These are phyloP conservation scores for Erinaceus europaeus DNA, from an alignment of 2,113 vertebrate genomes.

Conservation along the genomic window DNA sequence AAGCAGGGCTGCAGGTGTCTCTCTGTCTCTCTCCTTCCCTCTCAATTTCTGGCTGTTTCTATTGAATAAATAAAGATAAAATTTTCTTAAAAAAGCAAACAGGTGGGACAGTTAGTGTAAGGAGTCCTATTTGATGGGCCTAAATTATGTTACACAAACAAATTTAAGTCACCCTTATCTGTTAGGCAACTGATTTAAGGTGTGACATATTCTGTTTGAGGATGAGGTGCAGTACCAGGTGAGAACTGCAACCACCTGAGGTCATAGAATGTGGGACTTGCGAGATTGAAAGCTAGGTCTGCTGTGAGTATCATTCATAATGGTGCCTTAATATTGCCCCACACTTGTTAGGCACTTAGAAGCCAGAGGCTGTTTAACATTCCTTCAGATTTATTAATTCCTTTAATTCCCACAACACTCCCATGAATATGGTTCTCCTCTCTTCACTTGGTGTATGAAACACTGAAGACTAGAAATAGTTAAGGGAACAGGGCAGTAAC, in stretches of 20 bases:
- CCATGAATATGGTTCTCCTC: neutral
- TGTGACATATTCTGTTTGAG: slow-evolving; percentile 43
- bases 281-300: slow-evolving; percentile 53
- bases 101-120: neutral
- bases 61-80: too few species aligned
- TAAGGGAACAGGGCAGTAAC: too few species aligned
- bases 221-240: slow-evolving; percentile 15
- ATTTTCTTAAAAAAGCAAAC: too few species aligned
- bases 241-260: slow-evolving; percentile 41
- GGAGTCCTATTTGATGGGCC: neutral
- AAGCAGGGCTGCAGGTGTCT: neutral
- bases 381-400: slow-evolving; percentile 31
- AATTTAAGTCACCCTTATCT: neutral
- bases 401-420: neutral
- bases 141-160: neutral
- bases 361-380: slow-evolving; percentile 22
- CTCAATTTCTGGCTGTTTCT: too few species aligned
- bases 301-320: slow-evolving; percentile 55
- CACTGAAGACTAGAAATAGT: neutral
- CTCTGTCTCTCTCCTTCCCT: too few species aligned
- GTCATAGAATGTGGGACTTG: neutral
- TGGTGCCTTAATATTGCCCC: slow-evolving; percentile 6
- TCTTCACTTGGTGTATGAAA: slow-evolving; percentile 4
- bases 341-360: neutral
- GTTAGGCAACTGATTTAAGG: slow-evolving; percentile 33